Evolutionary conservation across 2,113 vertebrate species (phyloP).

Genomic region (Chauna torquata): DNA sequence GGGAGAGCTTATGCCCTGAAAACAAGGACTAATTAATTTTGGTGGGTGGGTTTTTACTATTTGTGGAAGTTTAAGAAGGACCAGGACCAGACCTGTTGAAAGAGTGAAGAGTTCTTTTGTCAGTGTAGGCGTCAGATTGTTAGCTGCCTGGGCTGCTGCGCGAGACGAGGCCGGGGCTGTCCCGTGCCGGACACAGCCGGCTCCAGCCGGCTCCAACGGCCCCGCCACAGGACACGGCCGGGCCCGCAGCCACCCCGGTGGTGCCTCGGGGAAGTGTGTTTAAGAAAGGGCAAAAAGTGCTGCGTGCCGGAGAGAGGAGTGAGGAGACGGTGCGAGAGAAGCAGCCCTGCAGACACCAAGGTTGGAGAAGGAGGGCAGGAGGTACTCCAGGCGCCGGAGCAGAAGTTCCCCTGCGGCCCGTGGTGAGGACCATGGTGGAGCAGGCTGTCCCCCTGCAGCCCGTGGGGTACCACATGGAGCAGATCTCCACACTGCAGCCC

Average conservation of each 20-base stretch:
- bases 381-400: background rate
- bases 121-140: accelerated
- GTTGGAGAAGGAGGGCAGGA: background rate
- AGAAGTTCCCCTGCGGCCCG: background rate
- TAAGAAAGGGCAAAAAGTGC: background rate
- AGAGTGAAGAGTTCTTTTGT: background rate
- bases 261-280: accelerated
- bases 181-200: accelerated
- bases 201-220: accelerated
- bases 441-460: background rate
- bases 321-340: background rate
- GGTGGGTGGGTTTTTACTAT: too few relatives aligned
- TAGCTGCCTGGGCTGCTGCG: accelerated
- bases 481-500: too few relatives aligned
- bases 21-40: background rate
- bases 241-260: background rate
- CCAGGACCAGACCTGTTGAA: background rate
- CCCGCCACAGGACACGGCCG: accelerated
- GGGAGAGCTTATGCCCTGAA: background rate
- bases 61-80: background rate
- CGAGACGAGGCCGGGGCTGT: background rate
- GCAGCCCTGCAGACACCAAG: background rate
- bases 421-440: background rate
- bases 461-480: background rate
- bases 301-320: background rate